Conservation (phyloP, 2,797 vertebrate species). For the Pangasius djambal region DNA sequence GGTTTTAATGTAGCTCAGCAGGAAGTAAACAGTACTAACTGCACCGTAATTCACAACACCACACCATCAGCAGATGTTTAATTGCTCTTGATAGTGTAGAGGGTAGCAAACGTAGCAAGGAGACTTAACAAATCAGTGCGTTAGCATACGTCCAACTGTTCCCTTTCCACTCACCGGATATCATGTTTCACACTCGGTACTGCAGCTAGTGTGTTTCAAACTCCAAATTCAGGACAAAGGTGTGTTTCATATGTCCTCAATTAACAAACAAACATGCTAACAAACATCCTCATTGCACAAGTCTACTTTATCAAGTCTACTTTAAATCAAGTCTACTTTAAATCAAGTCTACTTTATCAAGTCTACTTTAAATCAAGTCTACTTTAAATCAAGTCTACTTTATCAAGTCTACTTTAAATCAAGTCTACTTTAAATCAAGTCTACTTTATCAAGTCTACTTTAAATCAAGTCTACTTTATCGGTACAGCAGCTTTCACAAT, state of each 20-base stretch:
- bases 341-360: no score
- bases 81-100: slow-evolving; percentile 15
- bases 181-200: background rate
- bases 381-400: no score
- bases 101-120: background rate
- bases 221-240: background rate
- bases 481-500: no score
- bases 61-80: slow-evolving; percentile 33
- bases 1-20: slow-evolving; percentile 17
- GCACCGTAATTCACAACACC: slow-evolving; percentile 6
- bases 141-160: slow-evolving; percentile 1
- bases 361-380: no score
- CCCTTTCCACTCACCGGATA: background rate
- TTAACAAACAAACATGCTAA: background rate
- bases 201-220: background rate
- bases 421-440: no score
- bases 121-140: slow-evolving; percentile 14
- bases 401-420: no score
- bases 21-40: slow-evolving; percentile 21
- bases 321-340: no score
- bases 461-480: no score
- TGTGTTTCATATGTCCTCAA: background rate
- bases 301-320: no score
- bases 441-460: no score
- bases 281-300: background rate